Conservation (phyloP, 2,888 invertebrate genomes). For the Iselma pallidipennis region DNA sequence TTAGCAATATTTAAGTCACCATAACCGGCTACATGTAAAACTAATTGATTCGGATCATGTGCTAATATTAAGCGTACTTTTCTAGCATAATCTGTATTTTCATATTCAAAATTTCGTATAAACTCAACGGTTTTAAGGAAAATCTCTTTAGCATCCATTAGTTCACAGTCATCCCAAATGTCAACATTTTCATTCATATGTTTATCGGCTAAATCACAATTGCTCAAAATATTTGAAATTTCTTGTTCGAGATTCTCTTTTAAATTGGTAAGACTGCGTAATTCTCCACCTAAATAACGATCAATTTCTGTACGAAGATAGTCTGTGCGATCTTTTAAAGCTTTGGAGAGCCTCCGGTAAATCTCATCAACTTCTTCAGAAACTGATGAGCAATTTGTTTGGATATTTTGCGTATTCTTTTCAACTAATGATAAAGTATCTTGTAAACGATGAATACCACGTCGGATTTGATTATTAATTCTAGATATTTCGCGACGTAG, state of each 20-base stretch:
- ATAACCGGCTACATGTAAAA: conserved; percentile 83
- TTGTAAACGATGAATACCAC: conserved; percentile 86
- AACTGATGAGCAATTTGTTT: conserved; percentile 87
- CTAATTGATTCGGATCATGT: conserved; percentile 90
- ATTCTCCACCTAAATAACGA: conserved; percentile 86
- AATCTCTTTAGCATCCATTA: conserved; percentile 95
- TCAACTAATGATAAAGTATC: conserved; percentile 83
- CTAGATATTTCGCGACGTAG: conserved; percentile 68
- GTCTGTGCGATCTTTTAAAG: conserved; percentile 87
- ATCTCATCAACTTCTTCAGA: conserved; percentile 95
- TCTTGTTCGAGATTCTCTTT: conserved; percentile 95
- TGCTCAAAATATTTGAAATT: conserved; percentile 92
- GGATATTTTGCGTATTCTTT: conserved; percentile 85
- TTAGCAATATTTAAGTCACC: conserved; percentile 86
- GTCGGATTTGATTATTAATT: conserved; percentile 65
- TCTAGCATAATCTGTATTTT: conserved; percentile 85
- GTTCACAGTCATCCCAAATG: conserved; percentile 90
- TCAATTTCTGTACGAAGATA: conserved; percentile 88
- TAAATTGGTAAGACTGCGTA: conserved; percentile 80
- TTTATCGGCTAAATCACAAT: conserved; percentile 95
- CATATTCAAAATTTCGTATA: conserved; percentile 91
- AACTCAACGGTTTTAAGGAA: conserved; percentile 96
- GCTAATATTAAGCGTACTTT: conserved; percentile 85
- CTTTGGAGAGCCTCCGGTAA: conserved; percentile 82
- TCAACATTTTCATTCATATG: conserved; percentile 84